Evolutionary conservation across 1,140 invertebrate species (phyloP).

Genomic region (Drosophila pachea): DNA sequence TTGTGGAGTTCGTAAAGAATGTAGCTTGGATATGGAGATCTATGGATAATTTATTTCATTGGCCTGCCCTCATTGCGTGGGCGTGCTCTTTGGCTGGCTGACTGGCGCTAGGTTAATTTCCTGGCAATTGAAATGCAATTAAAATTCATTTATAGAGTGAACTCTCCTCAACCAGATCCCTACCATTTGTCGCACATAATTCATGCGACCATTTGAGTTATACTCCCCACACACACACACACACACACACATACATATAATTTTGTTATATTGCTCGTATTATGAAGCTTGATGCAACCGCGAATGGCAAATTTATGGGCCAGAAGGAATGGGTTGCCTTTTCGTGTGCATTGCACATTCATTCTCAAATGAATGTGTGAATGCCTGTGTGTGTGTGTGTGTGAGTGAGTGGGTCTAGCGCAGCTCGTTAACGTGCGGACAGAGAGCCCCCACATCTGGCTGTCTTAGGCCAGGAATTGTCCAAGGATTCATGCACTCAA

Average conservation of each 20-base stretch:
- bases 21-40: too few relatives aligned
- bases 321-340: conserved; percentile 20
- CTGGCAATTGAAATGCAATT: conserved; percentile 68
- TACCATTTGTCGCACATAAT: conserved; percentile 57
- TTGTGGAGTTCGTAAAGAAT: too few relatives aligned
- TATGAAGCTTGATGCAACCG: conserved; percentile 50
- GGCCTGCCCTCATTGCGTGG: too few relatives aligned
- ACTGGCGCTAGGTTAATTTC: conserved; percentile 54
- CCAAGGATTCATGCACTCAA: conserved; percentile 16
- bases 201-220: conserved; percentile 35
- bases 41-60: too few relatives aligned
- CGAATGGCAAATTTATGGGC: conserved; percentile 42
- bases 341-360: conserved; percentile 74
- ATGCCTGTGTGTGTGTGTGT: conserved; percentile 2
- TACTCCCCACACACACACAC: neutral
- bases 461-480: conserved; percentile 7
- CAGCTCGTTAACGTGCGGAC: conserved; percentile 56
- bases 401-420: conserved; percentile 37
- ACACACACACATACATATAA: neutral
- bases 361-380: conserved; percentile 42
- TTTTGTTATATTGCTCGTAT: conserved; percentile 15
- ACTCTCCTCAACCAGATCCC: conserved; percentile 15
- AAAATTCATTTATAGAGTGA: conserved; percentile 64
- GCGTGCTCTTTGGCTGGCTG: too few relatives aligned
- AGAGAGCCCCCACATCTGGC: conserved; percentile 5